phyloP scores from a whole-genome alignment of 2,113 vertebrate species.

The Phyllostomus hastatus region DNA sequence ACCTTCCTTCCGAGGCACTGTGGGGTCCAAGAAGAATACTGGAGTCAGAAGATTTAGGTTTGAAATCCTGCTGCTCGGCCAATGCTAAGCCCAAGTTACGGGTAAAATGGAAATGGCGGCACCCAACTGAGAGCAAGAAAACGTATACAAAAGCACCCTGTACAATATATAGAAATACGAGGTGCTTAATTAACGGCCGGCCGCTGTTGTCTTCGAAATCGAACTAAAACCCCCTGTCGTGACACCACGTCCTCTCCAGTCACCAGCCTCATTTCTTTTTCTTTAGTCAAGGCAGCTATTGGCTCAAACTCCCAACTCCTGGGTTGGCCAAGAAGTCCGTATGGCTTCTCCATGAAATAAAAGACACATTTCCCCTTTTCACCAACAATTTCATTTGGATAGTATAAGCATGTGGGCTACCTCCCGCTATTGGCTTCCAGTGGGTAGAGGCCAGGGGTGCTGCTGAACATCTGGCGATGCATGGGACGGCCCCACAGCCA shows the following conservation, averaged over 20 bases:
- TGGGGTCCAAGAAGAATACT: neutral
- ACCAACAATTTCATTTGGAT: too few species aligned
- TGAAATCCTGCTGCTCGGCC: neutral
- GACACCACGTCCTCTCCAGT: neutral
- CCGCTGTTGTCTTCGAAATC: neutral
- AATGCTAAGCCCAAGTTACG: neutral
- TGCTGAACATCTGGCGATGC: too few species aligned
- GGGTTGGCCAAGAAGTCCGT: too few species aligned
- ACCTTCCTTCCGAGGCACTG: neutral
- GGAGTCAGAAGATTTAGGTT: neutral
- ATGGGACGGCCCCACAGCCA: too few species aligned
- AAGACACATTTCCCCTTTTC: too few species aligned
- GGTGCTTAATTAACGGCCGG: neutral
- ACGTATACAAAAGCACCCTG: neutral
- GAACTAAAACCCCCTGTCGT: neutral
- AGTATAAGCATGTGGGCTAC: too few species aligned
- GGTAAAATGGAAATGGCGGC: neutral
- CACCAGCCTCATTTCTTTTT: neutral
- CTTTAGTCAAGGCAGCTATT: neutral
- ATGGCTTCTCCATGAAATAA: too few species aligned
- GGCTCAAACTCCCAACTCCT: neutral
- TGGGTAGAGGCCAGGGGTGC: too few species aligned
- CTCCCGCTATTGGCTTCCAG: too few species aligned
- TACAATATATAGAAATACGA: neutral
- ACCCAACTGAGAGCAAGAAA: neutral